Base-by-base conservation (phyloP, 2,113 vertebrate genomes). In the Cricetomys ansorgei region DNA sequence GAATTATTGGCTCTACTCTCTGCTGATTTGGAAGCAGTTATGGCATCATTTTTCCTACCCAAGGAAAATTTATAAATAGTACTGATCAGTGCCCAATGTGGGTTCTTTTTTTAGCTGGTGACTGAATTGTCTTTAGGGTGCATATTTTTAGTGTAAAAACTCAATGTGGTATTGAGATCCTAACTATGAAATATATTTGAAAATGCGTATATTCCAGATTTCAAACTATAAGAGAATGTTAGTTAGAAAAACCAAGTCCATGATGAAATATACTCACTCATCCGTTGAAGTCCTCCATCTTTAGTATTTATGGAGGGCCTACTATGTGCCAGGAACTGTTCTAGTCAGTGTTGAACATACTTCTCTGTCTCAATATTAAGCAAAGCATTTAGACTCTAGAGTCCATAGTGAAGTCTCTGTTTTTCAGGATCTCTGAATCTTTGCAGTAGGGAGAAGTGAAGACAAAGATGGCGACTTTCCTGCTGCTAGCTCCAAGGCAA, bases 21-120 rank as follows among this genome's bases (percentile, higher is more conserved):
- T 83, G 53, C 31, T 91, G 65, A 88, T 69, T 84, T 96, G 57
- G 64, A 97, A 96, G 86, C 34, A 91, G 7, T 43, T 73, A 13
- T 23, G 67, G 16, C 69, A 75, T 65, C 57, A 40, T 91, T 70
- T 94, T 93, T 88, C 34, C 55, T 90, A 25, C 31, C 59, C 57
- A 91, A 85, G 76, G 75, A 90, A 48, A 92, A 91, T 69, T 43
- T 92, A 89, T 92, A 94, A 88, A 96, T 67, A 95, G 40, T 25
- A 43, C 16, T 76, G 75, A 79, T 81, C 53, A 91, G 57, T 93
- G 50, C 92, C 50, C 67, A 92, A 5, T 72, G 13, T 84, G 25
- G 59, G 43, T 75, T 86, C 79, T 94, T 70, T 95, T 94, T 75
- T 93, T 62, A 90, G 85, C 37, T 92, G 37, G 2, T 90, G 59